Evolutionary conservation across 2,888 invertebrate species (phyloP), one percentile per base, ranked within the genome.

Genomic region (Cerceris ruficornis): DNA sequence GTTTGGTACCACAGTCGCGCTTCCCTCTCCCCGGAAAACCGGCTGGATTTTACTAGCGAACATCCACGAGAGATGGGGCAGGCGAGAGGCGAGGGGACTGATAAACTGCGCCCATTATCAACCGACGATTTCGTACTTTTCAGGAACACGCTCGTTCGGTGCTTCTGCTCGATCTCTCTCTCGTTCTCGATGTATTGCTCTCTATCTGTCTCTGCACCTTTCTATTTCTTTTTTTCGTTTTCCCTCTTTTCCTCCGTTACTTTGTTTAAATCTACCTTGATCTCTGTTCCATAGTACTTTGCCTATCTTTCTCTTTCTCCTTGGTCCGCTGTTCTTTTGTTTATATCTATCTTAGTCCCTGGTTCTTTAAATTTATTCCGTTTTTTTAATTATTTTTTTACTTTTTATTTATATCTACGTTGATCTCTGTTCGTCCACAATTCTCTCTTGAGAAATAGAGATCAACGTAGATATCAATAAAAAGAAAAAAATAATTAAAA

Each of bases 101-200:
- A 91, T 91, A 91, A 91, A 91, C 90, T 90, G 89, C 89, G 64
- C 78, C 88, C 87, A 90, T 90, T 90, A 90, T 90, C 88, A 87
- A 88, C 86, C 87, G 84, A 86, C 90, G 88, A 90, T 90, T 90
- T 88, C 89, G 86, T 88, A 90, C 88, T 90, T 90, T 90, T 88
- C 89, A 88, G 84, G 64, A 81, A 80, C 82, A 83, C 81, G 73
- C 80, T 79, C 77, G 75, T 82, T 79, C 50, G 66, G 52, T 70
- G 52, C 75, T 76, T 28, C 28, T 61, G 68, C 68, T 42, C 15
- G 13, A 50, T 50, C 43, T 49, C 13, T 5, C 46, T 50, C 15
- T n/a, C 7, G 9, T 7, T 39, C 54, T 4, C 28, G 2, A 9
- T 14, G 41, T 8, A 57, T 57, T 69, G 49, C 28, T 50, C 50